These are phyloP conservation scores for Poeciliopsis occidentalis DNA, from an alignment of 2,113 vertebrate species.

Conservation along the genomic window DNA sequence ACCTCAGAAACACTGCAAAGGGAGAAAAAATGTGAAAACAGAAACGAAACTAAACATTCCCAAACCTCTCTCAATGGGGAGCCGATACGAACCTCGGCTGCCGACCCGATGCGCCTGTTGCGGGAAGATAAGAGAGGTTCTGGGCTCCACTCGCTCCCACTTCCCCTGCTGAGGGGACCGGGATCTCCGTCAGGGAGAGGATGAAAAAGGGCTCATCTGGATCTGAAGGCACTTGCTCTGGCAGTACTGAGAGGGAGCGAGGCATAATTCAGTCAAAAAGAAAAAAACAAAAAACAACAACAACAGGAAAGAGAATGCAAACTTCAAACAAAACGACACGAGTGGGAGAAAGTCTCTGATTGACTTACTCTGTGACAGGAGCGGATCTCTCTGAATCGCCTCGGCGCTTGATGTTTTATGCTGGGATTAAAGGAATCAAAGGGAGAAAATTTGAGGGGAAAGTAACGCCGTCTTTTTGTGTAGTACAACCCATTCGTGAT, in stretches of 20 bases:
- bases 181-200: slow-evolving; percentile 77
- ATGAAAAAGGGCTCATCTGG: slow-evolving; percentile 74
- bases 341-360: not conserved
- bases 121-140: slow-evolving; percentile 17
- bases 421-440: slow-evolving; percentile 37
- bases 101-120: slow-evolving; percentile 23
- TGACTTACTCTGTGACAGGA: slow-evolving; percentile 56
- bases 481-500: not conserved
- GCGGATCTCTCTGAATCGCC: slow-evolving; percentile 1
- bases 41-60: not conserved
- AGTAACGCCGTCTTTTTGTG: not conserved
- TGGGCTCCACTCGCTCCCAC: slow-evolving; percentile 1
- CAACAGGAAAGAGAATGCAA: not conserved
- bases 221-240: slow-evolving; percentile 49
- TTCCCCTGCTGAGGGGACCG: slow-evolving; percentile 38
- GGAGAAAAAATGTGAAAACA: not conserved
- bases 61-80: not conserved
- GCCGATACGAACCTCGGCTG: slow-evolving; percentile 46
- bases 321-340: not conserved
- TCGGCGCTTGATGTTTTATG: slow-evolving; percentile 1
- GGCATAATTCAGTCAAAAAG: not conserved
- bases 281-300: no score
- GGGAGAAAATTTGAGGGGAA: not conserved
- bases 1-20: not conserved
- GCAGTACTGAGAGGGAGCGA: slow-evolving; percentile 29